phyloP scores from a whole-genome alignment of 2,113 vertebrate genomes.

The Hepsetus odoe region DNA sequence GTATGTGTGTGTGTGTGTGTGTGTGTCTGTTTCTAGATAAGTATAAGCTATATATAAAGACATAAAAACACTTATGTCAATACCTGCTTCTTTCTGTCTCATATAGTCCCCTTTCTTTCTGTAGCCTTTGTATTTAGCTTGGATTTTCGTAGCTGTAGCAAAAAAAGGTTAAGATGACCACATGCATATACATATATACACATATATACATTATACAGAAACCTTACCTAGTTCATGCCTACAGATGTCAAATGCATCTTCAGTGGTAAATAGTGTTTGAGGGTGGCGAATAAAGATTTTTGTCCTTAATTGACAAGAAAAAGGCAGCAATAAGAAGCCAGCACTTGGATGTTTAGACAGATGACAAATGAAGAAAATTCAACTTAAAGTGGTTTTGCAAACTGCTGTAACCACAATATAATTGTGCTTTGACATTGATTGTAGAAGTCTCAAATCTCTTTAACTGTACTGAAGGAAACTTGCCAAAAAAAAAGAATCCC shows the following conservation, averaged over 20 bases:
- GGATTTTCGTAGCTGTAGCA: constrained; percentile 85
- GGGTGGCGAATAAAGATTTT: constrained; percentile 98
- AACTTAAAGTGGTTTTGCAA: no score
- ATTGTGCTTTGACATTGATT: no score
- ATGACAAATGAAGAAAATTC: no score
- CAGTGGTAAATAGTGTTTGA: constrained; percentile 91
- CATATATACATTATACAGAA: not conserved
- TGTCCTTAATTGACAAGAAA: constrained; percentile 76
- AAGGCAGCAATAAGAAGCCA: not conserved
- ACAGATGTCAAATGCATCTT: constrained; percentile 90
- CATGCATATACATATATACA: no score
- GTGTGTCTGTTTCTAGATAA: not conserved
- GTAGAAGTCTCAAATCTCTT: no score
- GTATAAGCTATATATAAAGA: not conserved
- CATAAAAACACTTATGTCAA: constrained; percentile 6
- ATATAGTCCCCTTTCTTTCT: constrained; percentile 78
- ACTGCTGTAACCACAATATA: no score
- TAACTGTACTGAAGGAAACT: no score
- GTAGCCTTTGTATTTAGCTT: constrained; percentile 90
- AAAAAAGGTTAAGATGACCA: not conserved
- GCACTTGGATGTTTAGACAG: not conserved
- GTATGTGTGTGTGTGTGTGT: constrained; percentile 14
- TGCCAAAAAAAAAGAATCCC: no score
- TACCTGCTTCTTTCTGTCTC: constrained; percentile 86
- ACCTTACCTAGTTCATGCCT: constrained; percentile 86